Evolutionary conservation across 2,113 vertebrate genomes (phyloP).

Genomic region (Cryptotis parvus): DNA sequence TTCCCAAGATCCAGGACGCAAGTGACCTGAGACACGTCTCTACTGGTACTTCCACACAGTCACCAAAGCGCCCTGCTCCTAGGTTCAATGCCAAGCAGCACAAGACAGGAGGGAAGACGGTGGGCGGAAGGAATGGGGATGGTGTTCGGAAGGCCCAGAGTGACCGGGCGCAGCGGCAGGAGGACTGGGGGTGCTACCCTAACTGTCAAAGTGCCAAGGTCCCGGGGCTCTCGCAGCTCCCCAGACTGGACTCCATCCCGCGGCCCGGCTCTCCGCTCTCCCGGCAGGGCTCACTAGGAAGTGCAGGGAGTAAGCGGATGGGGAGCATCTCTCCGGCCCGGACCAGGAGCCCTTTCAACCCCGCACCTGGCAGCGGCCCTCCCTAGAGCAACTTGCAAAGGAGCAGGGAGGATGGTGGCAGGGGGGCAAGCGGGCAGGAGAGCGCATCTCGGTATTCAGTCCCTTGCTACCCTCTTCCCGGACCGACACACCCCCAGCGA

Average conservation of each 20-base stretch:
- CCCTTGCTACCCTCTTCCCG: neutral
- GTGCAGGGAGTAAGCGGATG: neutral
- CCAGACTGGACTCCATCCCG: neutral
- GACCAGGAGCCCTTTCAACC: constrained; percentile 18
- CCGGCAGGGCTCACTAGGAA: neutral
- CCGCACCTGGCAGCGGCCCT: neutral
- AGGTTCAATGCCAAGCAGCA: constrained; percentile 40
- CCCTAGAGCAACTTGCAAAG: constrained; percentile 1
- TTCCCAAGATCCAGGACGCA: neutral
- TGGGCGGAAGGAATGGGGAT: neutral
- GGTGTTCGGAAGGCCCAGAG: constrained; percentile 19
- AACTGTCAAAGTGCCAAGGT: constrained; percentile 55
- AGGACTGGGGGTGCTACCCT: neutral
- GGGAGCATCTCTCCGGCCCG: constrained; percentile 45
- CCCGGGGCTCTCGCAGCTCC: neutral
- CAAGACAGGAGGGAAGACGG: neutral
- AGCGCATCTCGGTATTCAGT: neutral
- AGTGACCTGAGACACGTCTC: neutral
- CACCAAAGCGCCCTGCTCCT: neutral
- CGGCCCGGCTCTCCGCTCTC: neutral
- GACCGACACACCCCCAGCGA: constrained; percentile 64
- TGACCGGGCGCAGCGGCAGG: neutral
- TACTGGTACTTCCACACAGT: neutral
- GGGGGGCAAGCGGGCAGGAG: neutral
- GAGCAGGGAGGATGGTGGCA: neutral